Evolutionary conservation across 2,797 vertebrate genomes (phyloP), one percentile per base, ranked within the genome.

Genomic region (Darevskia nairensis): DNA sequence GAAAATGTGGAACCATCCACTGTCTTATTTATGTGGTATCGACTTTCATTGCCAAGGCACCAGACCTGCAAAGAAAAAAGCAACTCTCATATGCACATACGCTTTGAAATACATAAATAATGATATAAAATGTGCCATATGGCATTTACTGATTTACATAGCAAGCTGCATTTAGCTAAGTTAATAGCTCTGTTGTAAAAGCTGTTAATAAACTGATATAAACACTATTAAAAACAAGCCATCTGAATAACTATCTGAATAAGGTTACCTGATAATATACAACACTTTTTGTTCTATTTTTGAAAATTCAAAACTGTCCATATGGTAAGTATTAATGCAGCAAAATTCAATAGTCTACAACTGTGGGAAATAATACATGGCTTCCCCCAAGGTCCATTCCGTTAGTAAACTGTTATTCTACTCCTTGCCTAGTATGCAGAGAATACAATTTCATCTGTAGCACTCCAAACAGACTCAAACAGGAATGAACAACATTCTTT

Each of bases 11-110:
- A 97, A n/a, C 98, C 98, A 3, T 99, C 98, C 10, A 99, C 99
- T 0, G 98, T 98, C 93, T 98, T 98, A 97, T 99, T 99, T 29
- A 99, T 97, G 15, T 99, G 99, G 94, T 98, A 99, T 6, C 98
- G 97, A 69, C 98, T 99, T 94, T 99, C 99, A 88, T 99, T 99
- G 87, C 98, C 99, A 59, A 99, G 97, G 94, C 99, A 99, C 99
- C 99, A 99, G 90, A 99, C 98, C 99, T 99, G 91, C 87, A 94
- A 86, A 86, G 35, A 89, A 59, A 8, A 79, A 92, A 91, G 79
- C 0, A 1, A 15, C 15, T 46, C 64, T 0, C 21, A 55, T 23
- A 32, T 0, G 17, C 21, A 0, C 1, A 5, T 5, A 61, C 84
- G 3, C 2, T 76, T 17, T 85, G 78, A 77, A 61, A 89, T 41